A percentile compares a stretch with the other conserved stretches of the same genome.
Evolutionary conservation across 2,113 vertebrate genomes (phyloP).

Genomic region (Mirza zaza): DNA sequence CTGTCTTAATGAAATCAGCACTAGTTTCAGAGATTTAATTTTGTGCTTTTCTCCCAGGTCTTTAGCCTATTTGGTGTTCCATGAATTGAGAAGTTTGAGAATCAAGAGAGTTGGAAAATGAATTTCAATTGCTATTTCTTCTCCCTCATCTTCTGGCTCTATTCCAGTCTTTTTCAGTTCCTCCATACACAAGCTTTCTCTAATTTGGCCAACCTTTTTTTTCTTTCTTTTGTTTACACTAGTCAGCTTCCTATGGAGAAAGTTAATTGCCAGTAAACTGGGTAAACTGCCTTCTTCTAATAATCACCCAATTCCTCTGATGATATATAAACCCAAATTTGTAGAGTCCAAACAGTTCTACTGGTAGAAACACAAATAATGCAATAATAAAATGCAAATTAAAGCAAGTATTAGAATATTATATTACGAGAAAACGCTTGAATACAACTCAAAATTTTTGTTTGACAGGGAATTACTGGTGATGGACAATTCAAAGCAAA

Average conservation of each 20-base stretch:
- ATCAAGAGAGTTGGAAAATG: neutral
- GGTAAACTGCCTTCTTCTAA: constrained; percentile 41
- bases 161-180: constrained; percentile 8
- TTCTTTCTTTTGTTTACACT: neutral
- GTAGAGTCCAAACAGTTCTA: constrained; percentile 15
- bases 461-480: neutral
- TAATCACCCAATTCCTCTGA: neutral
- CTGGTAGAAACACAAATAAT: constrained; percentile 10
- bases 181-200: constrained; percentile 25
- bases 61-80: neutral
- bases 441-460: constrained; percentile 4
- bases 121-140: constrained; percentile 40
- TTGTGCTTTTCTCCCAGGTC: neutral
- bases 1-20: neutral
- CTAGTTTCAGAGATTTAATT: constrained; percentile 4
- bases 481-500: constrained; percentile 28
- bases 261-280: constrained; percentile 8
- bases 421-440: neutral
- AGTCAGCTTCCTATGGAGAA: neutral
- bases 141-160: neutral
- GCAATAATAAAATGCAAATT: constrained; percentile 51
- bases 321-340: constrained; percentile 4
- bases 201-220: neutral
- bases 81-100: constrained; percentile 25
- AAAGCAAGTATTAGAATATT: constrained; percentile 9